Evolutionary conservation across 2,888 invertebrate species (phyloP).

Genomic region (Flexamia atlantica): DNA sequence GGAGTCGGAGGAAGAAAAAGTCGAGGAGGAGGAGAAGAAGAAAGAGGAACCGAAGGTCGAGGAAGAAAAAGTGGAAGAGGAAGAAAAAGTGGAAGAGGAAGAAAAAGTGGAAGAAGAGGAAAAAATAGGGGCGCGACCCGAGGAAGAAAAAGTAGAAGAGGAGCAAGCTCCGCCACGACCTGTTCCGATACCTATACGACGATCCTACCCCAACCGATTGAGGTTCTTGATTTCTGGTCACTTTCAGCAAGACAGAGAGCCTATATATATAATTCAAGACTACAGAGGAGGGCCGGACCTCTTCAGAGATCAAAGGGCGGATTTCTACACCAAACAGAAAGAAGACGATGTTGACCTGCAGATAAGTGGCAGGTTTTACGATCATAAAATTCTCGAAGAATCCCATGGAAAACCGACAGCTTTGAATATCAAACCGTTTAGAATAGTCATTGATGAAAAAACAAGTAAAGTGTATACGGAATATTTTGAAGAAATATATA

Average conservation of each 20-base stretch:
- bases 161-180: slow-evolving; percentile 5
- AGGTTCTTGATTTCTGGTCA: slow-evolving; percentile 44
- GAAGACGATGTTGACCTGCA: slow-evolving; percentile 7
- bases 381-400: slow-evolving; percentile 35
- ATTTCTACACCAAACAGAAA: slow-evolving; percentile 25
- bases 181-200: neutral
- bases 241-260: neutral
- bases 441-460: slow-evolving; percentile 43
- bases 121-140: neutral
- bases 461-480: slow-evolving; percentile 36
- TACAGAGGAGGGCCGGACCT: slow-evolving; percentile 16
- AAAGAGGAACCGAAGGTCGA: slow-evolving; percentile 8
- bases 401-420: slow-evolving; percentile 31
- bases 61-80: neutral
- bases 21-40: neutral
- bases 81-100: slow-evolving; percentile 4
- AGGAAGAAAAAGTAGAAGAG: slow-evolving; percentile 15
- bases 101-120: slow-evolving; percentile 1
- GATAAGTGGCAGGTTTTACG: slow-evolving; percentile 36
- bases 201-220: slow-evolving; percentile 1
- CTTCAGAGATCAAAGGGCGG: slow-evolving; percentile 29
- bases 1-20: slow-evolving; percentile 40
- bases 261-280: slow-evolving; percentile 44
- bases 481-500: slow-evolving; percentile 24
- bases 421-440: slow-evolving; percentile 18